Percentiles rank a stretch among this genome's conserved stretches.
phyloP scores from a whole-genome alignment of 1,140 invertebrate genomes.

The Pseudomyrmex concolor region DNA sequence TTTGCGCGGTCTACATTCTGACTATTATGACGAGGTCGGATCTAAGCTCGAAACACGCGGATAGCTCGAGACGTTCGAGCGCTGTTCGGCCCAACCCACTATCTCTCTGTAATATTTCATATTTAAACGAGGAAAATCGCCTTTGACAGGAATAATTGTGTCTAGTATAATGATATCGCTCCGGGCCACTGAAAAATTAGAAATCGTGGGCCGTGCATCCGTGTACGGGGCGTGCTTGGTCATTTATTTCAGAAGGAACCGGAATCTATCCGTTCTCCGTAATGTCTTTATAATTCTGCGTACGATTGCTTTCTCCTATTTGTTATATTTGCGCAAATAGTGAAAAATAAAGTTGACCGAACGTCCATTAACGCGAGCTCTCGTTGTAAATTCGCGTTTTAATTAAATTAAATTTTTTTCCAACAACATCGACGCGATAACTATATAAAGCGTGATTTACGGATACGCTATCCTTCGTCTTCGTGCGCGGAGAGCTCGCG shows the following conservation, averaged over 20 bases:
- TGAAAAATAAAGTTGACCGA: conserved; percentile 19
- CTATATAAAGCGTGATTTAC: conserved; percentile 20
- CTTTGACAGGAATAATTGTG: conserved; percentile 19
- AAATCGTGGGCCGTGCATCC: background rate
- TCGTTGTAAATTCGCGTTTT: conserved; percentile 43
- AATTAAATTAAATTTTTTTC: conserved; percentile 10
- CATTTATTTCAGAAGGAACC: conserved; percentile 23
- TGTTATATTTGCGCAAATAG: background rate
- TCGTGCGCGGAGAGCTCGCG: background rate
- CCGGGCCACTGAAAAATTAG: conserved; percentile 26
- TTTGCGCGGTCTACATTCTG: conserved; percentile 23
- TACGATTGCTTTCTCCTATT: background rate
- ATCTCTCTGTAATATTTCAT: conserved; percentile 41
- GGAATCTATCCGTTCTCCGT: background rate
- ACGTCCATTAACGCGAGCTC: background rate
- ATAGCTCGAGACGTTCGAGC: conserved; percentile 14
- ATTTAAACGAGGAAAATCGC: conserved; percentile 48
- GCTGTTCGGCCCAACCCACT: conserved; percentile 20
- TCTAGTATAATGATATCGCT: conserved; percentile 32
- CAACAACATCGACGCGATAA: background rate
- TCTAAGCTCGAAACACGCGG: background rate
- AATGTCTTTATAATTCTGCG: conserved; percentile 22
- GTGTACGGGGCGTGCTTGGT: background rate
- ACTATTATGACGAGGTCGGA: conserved; percentile 20
- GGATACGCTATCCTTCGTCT: background rate